These are phyloP conservation scores for Hirundo rustica DNA, from an alignment of 2,797 vertebrate species.

Conservation along the genomic window DNA sequence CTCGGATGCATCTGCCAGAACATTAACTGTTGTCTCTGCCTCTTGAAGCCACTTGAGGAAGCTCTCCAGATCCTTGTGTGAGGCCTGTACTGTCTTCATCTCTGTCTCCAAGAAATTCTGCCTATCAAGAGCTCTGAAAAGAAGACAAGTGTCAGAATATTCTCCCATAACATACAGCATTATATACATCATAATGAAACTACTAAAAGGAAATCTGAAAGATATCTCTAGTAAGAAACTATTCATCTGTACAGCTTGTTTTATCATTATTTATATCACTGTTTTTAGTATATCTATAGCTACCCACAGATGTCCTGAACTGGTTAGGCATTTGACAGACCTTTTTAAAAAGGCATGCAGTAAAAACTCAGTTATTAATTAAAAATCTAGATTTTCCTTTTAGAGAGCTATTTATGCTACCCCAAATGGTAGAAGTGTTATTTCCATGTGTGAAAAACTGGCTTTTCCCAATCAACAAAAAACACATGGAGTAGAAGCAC, in stretches of 20 bases:
- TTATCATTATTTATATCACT: neutral
- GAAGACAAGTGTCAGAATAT: neutral
- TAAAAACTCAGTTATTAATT: neutral
- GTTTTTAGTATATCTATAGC: neutral
- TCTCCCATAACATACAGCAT: neutral
- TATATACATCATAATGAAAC: neutral
- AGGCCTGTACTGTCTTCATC: slow-evolving; percentile 84
- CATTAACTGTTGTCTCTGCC: slow-evolving; percentile 90
- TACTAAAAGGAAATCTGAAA: neutral
- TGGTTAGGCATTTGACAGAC: neutral
- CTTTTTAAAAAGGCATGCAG: neutral
- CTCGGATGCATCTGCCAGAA: slow-evolving; percentile 88
- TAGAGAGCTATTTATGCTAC: neutral
- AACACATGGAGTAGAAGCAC: neutral
- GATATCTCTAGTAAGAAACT: neutral
- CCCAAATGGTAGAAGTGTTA: neutral
- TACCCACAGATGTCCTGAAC: neutral
- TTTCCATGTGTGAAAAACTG: neutral
- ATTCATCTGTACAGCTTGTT: neutral
- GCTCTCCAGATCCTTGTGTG: slow-evolving; percentile 88
- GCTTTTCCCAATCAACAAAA: neutral
- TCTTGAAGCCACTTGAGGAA: slow-evolving; percentile 97
- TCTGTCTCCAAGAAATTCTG: slow-evolving; percentile 87
- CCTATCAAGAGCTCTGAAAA: slow-evolving; percentile 83
- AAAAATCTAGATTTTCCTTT: neutral